Evolutionary conservation across 2,797 vertebrate genomes (phyloP).

Genomic region (Tokudaia tokunoshimensis): DNA sequence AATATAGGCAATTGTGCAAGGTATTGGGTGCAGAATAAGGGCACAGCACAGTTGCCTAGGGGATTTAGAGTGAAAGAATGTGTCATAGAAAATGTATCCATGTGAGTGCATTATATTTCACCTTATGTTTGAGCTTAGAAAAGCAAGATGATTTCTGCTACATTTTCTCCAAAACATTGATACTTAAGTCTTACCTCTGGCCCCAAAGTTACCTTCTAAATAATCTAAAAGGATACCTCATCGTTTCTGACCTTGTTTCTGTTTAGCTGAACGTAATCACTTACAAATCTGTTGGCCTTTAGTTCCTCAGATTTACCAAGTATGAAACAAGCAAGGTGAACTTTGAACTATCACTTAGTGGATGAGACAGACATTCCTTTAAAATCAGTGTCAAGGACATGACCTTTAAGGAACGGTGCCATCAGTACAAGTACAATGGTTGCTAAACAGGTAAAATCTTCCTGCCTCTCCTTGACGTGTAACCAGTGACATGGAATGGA

Average conservation of each 20-base stretch:
- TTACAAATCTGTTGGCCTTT: background rate
- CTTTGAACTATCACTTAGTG: background rate
- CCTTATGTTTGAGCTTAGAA: background rate
- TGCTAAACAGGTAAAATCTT: background rate
- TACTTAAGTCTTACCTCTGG: background rate
- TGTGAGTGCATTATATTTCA: background rate
- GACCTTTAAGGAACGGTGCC: background rate
- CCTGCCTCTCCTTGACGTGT: background rate
- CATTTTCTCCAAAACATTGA: background rate
- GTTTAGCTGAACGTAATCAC: background rate
- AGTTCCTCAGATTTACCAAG: slow-evolving; percentile 23
- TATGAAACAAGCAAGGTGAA: background rate
- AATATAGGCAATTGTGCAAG: background rate
- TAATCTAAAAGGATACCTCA: background rate
- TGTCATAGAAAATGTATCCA: background rate
- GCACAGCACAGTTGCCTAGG: background rate
- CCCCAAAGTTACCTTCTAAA: background rate
- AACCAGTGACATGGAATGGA: background rate
- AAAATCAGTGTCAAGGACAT: background rate
- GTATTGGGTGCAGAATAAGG: background rate
- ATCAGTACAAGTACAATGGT: background rate
- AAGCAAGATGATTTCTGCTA: background rate
- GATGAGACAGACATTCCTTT: background rate
- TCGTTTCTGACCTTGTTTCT: background rate
- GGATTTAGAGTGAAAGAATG: background rate